Evolutionary conservation across 2,113 vertebrate genomes (phyloP).

Genomic region (Ifrita kowaldi): DNA sequence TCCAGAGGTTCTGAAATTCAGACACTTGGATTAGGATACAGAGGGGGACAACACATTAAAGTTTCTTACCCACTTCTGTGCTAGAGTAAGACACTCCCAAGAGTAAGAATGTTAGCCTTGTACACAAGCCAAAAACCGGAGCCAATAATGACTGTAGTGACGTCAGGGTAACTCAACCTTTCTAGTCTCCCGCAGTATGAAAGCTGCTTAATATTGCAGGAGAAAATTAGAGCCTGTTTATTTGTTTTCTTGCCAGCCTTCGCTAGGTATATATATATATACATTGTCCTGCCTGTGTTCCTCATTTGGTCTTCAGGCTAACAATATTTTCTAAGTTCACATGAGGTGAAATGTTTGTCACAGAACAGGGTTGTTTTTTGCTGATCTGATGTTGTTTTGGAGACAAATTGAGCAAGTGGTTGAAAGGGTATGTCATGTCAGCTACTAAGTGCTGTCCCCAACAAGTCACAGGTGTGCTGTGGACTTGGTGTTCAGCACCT

Average conservation of each 20-base stretch:
- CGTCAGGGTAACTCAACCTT: not conserved
- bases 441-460: not conserved
- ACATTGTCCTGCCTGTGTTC: not conserved
- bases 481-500: not conserved
- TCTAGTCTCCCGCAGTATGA: not conserved
- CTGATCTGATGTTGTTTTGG: conserved; percentile 10
- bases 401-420: not conserved
- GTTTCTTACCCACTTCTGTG: not conserved
- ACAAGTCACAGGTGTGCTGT: not conserved
- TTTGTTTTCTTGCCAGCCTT: not conserved
- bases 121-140: not conserved
- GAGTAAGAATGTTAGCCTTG: not conserved
- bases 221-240: conserved; percentile 26
- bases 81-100: not conserved
- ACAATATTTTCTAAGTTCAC: conserved; percentile 10
- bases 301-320: not conserved
- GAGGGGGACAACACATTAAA: not conserved
- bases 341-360: not conserved
- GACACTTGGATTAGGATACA: not conserved
- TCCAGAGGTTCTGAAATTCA: not conserved
- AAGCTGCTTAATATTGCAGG: not conserved
- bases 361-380: not conserved
- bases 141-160: not conserved
- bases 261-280: not conserved
- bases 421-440: not conserved